Evolutionary conservation across 2,797 vertebrate genomes (phyloP).

Genomic region (Pangasius djambal): DNA sequence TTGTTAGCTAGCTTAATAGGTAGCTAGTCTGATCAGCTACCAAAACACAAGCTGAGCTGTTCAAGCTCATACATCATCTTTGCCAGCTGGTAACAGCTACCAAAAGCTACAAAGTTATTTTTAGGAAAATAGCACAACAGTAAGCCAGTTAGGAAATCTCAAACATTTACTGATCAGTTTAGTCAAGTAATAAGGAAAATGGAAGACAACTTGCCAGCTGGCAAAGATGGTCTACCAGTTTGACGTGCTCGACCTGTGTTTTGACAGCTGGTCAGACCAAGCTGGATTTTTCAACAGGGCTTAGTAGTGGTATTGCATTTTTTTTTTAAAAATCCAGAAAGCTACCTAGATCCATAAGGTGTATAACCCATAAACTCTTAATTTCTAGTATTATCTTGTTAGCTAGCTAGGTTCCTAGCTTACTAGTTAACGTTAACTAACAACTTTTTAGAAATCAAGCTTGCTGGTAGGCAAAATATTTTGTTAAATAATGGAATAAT

Average conservation of each 20-base stretch:
- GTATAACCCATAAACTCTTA: neutral
- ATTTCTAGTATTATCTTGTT: neutral
- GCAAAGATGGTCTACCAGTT: neutral
- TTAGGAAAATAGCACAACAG: neutral
- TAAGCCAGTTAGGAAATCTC: neutral
- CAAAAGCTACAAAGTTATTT: neutral
- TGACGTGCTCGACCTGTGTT: neutral
- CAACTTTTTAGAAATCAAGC: no score
- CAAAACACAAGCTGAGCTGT: neutral
- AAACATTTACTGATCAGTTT: neutral
- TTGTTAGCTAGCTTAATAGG: neutral
- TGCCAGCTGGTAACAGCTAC: neutral
- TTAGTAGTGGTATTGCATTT: neutral
- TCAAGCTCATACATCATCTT: no score
- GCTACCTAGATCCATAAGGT: neutral
- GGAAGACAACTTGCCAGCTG: neutral
- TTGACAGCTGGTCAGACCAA: neutral
- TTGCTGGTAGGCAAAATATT: neutral
- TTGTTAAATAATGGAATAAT: neutral
- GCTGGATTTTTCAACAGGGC: neutral
- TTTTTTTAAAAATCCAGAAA: neutral
- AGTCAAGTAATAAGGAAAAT: neutral
- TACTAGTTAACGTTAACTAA: neutral
- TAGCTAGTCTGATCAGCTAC: neutral
- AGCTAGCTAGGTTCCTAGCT: neutral